Percentiles rank a stretch among this genome's conserved stretches.
phyloP scores from a whole-genome alignment of 2,888 invertebrate species.

The Sympetrum striolatum region DNA sequence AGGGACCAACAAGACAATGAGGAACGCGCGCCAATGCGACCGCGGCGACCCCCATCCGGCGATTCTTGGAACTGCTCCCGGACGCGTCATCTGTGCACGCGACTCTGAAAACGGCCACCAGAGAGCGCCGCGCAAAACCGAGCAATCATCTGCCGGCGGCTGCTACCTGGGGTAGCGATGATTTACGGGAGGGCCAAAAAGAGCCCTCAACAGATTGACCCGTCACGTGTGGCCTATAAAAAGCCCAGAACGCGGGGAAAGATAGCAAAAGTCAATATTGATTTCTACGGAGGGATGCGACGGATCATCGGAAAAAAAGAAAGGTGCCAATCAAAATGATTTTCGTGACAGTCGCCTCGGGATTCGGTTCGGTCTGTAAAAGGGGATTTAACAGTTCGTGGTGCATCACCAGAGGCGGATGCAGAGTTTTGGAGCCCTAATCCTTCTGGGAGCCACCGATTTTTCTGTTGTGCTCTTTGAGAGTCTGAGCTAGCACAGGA shows the following conservation, averaged over 20 bases:
- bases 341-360: not conserved
- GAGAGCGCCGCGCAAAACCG: conserved; percentile 7
- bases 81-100: not conserved
- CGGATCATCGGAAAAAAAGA: not conserved
- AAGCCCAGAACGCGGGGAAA: not conserved
- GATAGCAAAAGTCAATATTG: conserved; percentile 34
- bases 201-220: not conserved
- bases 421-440: too few relatives aligned
- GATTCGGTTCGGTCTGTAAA: too few relatives aligned
- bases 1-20: conserved; percentile 4
- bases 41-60: conserved; percentile 4
- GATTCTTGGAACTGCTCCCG: not conserved
- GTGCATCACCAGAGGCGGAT: too few relatives aligned
- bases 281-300: not conserved
- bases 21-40: conserved; percentile 16
- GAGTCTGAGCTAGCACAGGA: too few relatives aligned
- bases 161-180: not conserved
- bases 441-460: too few relatives aligned
- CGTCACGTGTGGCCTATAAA: conserved; percentile 41
- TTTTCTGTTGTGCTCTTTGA: too few relatives aligned
- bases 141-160: not conserved
- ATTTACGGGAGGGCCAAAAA: conserved; percentile 2
- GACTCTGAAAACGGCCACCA: not conserved
- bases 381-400: too few relatives aligned
- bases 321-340: not conserved